Evolutionary conservation across 2,888 invertebrate genomes (phyloP), one percentile per base, ranked within the genome.

Genomic region (Pantelozetes paolii): DNA sequence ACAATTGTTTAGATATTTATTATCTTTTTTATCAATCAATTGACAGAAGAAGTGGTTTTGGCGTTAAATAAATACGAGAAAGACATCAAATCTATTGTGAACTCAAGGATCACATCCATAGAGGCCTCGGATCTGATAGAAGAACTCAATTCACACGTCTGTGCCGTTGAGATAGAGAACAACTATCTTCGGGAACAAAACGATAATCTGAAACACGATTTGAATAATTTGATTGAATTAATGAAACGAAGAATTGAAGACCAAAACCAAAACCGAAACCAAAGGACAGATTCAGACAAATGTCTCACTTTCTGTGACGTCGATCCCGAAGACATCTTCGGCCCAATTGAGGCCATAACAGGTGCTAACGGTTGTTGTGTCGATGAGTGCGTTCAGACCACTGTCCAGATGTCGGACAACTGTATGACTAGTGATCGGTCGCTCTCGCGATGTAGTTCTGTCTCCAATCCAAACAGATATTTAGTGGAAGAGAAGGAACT

Each of bases 271-370:
- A 18, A 42, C 45, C 11, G 15, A 2, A 69, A 45, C n/a, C 15
- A 45, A 2, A 64, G 5, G 6, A n/a, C 62, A 32, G 62, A 36
- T 8, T 70, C 70, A 0, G 45, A 48, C 1, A 71, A 74, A 32
- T 77, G 77, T 74, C 75, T 77, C 1, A 77, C 77, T 69, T 77
- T 77, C 74, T 77, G 77, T 75, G 77, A 77, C 72, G 77, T 77
- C 67, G 75, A 76, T 50, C 77, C 77, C 20, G 77, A 77, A 59
- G 76, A 77, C 71, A 76, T 77, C n/a, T 77, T 77, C 74, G 77
- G 77, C 5, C 77, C 77, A 15, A 75, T 77, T 71, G 75, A 76
- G 70, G 75, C 77, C n/a, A 69, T 69, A 15, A 69, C 73, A 74
- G 48, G 75, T 75, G 50, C 57, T 69, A 62, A 54, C 73, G 77